These are phyloP conservation scores for Neria commutata DNA, from an alignment of 2,888 invertebrate species.

Conservation along the genomic window DNA sequence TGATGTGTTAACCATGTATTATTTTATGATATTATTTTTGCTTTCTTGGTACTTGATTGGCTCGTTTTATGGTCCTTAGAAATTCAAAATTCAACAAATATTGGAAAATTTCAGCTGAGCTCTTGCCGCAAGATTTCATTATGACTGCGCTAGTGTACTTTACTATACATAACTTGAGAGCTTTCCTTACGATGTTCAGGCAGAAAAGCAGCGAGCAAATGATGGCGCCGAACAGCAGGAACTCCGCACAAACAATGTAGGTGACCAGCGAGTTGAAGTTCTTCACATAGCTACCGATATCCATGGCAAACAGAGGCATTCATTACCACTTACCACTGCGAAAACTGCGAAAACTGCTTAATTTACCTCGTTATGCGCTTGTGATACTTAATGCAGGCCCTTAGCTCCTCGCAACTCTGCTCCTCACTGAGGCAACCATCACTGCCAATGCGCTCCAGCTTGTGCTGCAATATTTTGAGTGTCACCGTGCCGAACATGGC, in stretches of 20 bases:
- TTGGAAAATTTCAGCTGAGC: not conserved
- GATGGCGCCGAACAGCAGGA: slow-evolving; percentile 47
- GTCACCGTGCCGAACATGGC: slow-evolving; percentile 51
- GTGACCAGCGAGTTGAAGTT: slow-evolving; percentile 49
- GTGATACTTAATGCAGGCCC: slow-evolving; percentile 42
- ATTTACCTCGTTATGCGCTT: slow-evolving; percentile 35
- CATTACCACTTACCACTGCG: not conserved
- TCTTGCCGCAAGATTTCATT: not conserved
- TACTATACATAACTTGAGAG: too few species aligned
- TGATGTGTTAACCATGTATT: too few species aligned
- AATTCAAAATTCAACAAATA: too few species aligned
- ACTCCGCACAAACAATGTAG: slow-evolving; percentile 48
- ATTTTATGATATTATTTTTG: too few species aligned
- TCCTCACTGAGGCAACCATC: slow-evolving; percentile 28
- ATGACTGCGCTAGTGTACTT: too few species aligned
- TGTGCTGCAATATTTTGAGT: slow-evolving; percentile 45
- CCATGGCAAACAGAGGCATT: not conserved
- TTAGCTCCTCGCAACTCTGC: slow-evolving; percentile 35
- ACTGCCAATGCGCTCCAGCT: slow-evolving; percentile 36
- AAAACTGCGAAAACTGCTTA: too few species aligned
- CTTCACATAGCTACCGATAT: slow-evolving; percentile 43
- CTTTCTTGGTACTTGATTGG: too few species aligned
- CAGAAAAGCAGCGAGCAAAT: slow-evolving; percentile 52
- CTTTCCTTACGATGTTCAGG: slow-evolving; percentile 50
- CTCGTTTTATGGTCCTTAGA: too few species aligned